A percentile compares a stretch with the other conserved stretches of the same genome.
Conservation (phyloP, 2,797 vertebrate genomes). For the Lagocephalus sceleratus region DNA sequence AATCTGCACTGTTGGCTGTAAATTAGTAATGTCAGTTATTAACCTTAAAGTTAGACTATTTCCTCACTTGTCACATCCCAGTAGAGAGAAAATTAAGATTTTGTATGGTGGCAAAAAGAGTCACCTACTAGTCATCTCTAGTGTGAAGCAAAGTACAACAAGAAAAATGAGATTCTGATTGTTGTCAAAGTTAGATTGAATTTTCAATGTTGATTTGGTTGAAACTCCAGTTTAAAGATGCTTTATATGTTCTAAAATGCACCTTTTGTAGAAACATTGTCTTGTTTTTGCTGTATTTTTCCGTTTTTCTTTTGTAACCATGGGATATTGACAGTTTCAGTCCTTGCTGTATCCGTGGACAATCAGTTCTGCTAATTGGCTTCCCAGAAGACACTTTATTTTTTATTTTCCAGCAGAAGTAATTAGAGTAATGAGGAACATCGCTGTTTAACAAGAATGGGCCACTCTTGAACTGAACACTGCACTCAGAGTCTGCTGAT, state of each 20-base stretch:
- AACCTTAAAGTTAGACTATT: neutral
- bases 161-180: neutral
- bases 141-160: neutral
- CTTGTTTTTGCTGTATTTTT: neutral
- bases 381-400: slow-evolving; percentile 36
- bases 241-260: neutral
- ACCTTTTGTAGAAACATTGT: neutral
- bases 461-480: neutral
- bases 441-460: slow-evolving; percentile 37
- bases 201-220: too few relatives aligned
- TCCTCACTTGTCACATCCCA: neutral
- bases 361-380: slow-evolving; percentile 44
- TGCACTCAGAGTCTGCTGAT: slow-evolving; percentile 16
- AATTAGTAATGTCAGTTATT: neutral
- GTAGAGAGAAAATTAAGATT: neutral
- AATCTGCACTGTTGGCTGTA: neutral
- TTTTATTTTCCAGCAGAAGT: slow-evolving; percentile 41
- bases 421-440: slow-evolving; percentile 53
- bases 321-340: slow-evolving; percentile 35
- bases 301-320: neutral
- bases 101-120: neutral
- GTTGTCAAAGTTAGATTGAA: neutral
- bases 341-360: slow-evolving; percentile 26
- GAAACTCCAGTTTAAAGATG: too few relatives aligned
- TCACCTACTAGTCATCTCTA: too few relatives aligned